Percentiles rank a stretch among this genome's conserved stretches.
These are phyloP conservation scores for Siniperca chuatsi DNA, from an alignment of 2,113 vertebrate species.

Conservation along the genomic window DNA sequence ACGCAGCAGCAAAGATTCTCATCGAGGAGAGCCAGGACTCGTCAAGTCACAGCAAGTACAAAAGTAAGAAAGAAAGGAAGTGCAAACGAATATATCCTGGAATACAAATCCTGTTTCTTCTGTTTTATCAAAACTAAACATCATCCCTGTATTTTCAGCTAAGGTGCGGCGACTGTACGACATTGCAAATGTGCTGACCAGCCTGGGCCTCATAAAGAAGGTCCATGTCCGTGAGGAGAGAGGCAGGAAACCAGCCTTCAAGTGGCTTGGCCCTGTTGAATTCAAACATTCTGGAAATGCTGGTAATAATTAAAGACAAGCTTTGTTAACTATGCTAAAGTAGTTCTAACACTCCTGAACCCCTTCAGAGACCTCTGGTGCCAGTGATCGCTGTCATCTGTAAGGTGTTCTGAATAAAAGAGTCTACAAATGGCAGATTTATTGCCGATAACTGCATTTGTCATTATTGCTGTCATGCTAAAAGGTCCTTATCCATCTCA, in stretches of 20 bases:
- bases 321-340: background rate
- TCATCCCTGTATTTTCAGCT: slow-evolving; percentile 80
- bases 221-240: slow-evolving; percentile 90
- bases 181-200: slow-evolving; percentile 95
- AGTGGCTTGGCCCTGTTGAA: slow-evolving; percentile 92
- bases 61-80: slow-evolving; percentile 86
- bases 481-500: background rate
- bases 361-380: background rate
- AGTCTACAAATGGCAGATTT: background rate
- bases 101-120: slow-evolving; percentile 14
- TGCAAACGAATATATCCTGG: background rate
- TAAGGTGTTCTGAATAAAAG: background rate
- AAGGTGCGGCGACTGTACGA: slow-evolving; percentile 95
- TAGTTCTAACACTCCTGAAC: background rate
- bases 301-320: slow-evolving; percentile 35
- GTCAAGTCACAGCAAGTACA: slow-evolving; percentile 94
- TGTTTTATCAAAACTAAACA: background rate
- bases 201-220: slow-evolving; percentile 92
- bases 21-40: slow-evolving; percentile 93
- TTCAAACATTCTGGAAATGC: slow-evolving; percentile 81
- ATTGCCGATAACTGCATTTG: too few relatives aligned
- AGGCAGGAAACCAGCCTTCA: slow-evolving; percentile 93
- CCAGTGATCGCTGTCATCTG: background rate
- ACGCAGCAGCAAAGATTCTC: slow-evolving; percentile 92
- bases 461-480: background rate